Percentiles rank a stretch among this genome's conserved stretches.
Conservation (phyloP, 1,140 invertebrate genomes). For the Mamestra configurata region DNA sequence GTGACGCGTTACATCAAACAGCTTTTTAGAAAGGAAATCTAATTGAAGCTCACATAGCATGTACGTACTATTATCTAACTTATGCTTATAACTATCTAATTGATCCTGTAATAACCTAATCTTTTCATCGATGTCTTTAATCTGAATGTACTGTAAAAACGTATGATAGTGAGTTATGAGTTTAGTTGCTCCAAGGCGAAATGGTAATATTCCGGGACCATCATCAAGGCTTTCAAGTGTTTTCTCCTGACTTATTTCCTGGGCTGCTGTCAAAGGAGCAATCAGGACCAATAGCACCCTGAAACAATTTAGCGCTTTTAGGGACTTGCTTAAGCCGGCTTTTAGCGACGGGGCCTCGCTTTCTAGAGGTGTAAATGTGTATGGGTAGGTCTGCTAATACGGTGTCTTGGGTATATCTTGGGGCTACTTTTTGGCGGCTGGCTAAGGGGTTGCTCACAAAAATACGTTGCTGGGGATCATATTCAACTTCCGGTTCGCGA, state of each 20-base stretch:
- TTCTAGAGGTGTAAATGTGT: conserved; percentile 50
- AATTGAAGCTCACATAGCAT: conserved; percentile 28
- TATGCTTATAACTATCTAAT: background rate
- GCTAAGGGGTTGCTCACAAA: conserved; percentile 41
- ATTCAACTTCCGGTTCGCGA: conserved; percentile 38
- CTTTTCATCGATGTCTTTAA: conserved; percentile 42
- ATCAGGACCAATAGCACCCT: conserved; percentile 54
- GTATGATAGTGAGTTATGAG: conserved; percentile 45
- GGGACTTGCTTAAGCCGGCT: conserved; percentile 51
- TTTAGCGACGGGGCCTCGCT: conserved; percentile 56
- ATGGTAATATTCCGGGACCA: conserved; percentile 54
- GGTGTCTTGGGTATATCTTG: conserved; percentile 35
- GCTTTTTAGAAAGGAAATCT: conserved; percentile 27
- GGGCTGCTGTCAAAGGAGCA: conserved; percentile 30
- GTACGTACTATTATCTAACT: conserved; percentile 26
- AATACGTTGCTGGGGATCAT: conserved; percentile 32
- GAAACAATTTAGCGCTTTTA: conserved; percentile 60
- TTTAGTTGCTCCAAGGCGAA: conserved; percentile 47
- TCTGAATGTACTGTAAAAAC: conserved; percentile 49
- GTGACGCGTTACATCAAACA: conserved; percentile 7
- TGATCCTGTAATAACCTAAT: conserved; percentile 23
- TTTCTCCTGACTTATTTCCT: conserved; percentile 52
- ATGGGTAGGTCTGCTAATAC: conserved; percentile 41
- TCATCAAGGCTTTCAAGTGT: conserved; percentile 51
- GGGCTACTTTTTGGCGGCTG: conserved; percentile 30